These are phyloP conservation scores for Lacerta viridis DNA, from an alignment of 2,797 vertebrate genomes.

Conservation along the genomic window DNA sequence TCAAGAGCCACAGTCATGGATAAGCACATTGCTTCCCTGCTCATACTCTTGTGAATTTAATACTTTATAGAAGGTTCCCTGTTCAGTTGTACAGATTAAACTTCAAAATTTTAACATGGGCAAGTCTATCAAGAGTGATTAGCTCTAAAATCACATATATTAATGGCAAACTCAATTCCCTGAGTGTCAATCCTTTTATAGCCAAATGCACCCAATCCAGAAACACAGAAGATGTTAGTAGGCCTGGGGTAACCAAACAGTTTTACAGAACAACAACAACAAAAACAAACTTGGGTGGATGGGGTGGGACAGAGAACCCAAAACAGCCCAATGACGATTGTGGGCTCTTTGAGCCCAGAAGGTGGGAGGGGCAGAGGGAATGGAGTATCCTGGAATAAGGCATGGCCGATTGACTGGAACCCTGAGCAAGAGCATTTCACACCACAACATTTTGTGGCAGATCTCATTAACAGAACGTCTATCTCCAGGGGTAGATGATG, in stretches of 20 bases:
- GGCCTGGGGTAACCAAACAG: neutral
- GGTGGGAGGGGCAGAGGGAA: too few species aligned
- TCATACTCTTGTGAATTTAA: neutral
- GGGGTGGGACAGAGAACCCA: neutral
- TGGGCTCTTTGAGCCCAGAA: too few species aligned
- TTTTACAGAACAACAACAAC: neutral
- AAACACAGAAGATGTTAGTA: neutral
- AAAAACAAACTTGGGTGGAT: neutral
- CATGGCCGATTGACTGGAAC: neutral
- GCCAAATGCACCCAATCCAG: neutral
- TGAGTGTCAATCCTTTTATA: neutral
- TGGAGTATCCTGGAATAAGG: neutral
- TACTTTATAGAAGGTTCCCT: neutral
- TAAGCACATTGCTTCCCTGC: neutral
- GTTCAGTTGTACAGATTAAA: neutral
- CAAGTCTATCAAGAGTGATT: neutral
- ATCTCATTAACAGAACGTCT: neutral
- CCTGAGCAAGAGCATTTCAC: neutral
- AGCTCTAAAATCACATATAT: neutral
- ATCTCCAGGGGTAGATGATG: neutral
- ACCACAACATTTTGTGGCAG: neutral
- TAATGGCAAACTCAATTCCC: neutral
- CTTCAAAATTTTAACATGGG: neutral
- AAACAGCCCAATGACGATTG: too few species aligned
- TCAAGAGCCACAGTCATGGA: conserved; percentile 12